phyloP scores from a whole-genome alignment of 2,113 vertebrate species.

The Pomatorhinus ruficollis region DNA sequence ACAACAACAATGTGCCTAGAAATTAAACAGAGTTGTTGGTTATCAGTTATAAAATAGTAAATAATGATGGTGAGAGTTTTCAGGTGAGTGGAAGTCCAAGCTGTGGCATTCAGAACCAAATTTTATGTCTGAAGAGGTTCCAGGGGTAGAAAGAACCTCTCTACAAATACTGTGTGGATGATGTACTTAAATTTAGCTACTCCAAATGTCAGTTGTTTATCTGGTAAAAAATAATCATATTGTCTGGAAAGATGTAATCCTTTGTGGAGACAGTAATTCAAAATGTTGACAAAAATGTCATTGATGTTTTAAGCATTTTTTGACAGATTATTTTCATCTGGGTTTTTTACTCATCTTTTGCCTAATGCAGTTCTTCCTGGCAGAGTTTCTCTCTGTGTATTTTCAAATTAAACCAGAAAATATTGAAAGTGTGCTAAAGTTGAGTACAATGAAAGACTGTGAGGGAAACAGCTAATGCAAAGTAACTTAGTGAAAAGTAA shows the following conservation, averaged over 20 bases:
- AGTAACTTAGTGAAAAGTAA: background rate
- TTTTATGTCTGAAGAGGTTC: background rate
- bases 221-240: background rate
- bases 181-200: background rate
- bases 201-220: background rate
- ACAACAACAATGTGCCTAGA: background rate
- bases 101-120: background rate
- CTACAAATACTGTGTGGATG: background rate
- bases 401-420: conserved; percentile 10
- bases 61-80: background rate
- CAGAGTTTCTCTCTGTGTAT: background rate
- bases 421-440: background rate
- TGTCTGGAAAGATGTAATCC: background rate
- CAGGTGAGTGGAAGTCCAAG: background rate
- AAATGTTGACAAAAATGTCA: conserved; percentile 5
- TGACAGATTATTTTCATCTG: background rate
- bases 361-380: background rate
- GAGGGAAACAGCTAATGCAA: background rate
- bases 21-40: background rate
- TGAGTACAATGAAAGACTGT: background rate
- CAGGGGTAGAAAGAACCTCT: background rate
- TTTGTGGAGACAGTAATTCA: background rate
- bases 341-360: background rate
- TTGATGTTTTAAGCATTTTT: background rate
- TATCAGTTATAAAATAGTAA: background rate